A percentile compares a stretch with the other conserved stretches of the same genome.
These are phyloP conservation scores for Meda fulgida DNA, from an alignment of 2,797 vertebrate species.

Conservation along the genomic window DNA sequence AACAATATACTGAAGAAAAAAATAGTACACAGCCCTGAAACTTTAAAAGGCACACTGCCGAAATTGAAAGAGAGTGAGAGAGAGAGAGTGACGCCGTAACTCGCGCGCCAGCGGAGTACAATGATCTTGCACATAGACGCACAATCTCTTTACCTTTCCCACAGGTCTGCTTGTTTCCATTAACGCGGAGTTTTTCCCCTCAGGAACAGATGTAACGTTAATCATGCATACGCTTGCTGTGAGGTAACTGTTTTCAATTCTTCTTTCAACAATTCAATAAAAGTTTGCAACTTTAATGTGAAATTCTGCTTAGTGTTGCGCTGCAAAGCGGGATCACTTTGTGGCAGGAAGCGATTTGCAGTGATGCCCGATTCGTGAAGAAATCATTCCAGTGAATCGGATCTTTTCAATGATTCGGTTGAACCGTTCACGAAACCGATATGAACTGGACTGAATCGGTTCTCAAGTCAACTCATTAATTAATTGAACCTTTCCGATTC, in stretches of 20 bases:
- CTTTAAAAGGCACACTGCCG: neutral
- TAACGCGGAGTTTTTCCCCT: conserved; percentile 61
- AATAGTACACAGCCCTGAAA: neutral
- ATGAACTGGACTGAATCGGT: neutral
- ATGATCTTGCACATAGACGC: conserved; percentile 45
- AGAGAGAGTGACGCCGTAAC: neutral
- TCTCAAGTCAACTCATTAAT: neutral
- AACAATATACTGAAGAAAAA: neutral
- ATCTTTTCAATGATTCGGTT: neutral
- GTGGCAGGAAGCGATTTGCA: conserved; percentile 76
- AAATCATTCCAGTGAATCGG: conserved; percentile 14
- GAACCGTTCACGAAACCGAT: neutral
- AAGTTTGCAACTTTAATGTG: conserved; percentile 78
- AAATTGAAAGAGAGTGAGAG: neutral
- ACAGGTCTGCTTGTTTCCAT: conserved; percentile 44
- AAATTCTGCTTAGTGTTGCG: conserved; percentile 66
- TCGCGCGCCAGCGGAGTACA: conserved; percentile 32
- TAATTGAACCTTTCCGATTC: neutral
- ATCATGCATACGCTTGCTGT: conserved; percentile 5
- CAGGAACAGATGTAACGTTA: conserved; percentile 10
- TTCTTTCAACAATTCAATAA: conserved; percentile 48
- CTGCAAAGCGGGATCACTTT: conserved; percentile 77
- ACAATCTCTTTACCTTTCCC: conserved; percentile 52
- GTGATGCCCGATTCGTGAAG: conserved; percentile 14
- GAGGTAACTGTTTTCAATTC: conserved; percentile 8